Evolutionary conservation across 2,113 vertebrate genomes (phyloP).

Genomic region (Nycticorax nycticorax): DNA sequence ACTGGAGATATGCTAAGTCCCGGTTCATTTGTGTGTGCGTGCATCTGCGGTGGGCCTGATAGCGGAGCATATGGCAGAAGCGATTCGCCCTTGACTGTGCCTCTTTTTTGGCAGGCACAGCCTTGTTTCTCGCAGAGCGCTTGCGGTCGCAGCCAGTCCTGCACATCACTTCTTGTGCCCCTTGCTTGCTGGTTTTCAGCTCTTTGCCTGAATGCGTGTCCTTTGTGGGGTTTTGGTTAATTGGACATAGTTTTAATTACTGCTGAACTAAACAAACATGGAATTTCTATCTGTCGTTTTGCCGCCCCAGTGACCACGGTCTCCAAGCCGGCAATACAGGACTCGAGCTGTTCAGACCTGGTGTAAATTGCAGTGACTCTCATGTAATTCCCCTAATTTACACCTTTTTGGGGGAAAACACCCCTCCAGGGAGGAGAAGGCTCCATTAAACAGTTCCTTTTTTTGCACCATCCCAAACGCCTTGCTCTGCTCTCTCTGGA

Average conservation of each 20-base stretch:
- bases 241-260: constrained; percentile 42
- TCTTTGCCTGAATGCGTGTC: not conserved
- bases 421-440: not conserved
- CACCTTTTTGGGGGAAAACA: not conserved
- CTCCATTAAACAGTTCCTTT: not conserved
- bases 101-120: constrained; percentile 36
- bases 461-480: not conserved
- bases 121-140: not conserved
- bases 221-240: constrained; percentile 45
- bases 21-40: not conserved
- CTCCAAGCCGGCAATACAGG: not conserved
- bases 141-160: not conserved
- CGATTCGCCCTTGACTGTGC: not conserved
- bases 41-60: not conserved
- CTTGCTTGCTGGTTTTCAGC: not conserved
- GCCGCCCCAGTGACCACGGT: rapidly evolving
- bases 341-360: not conserved
- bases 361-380: not conserved
- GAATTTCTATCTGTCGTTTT: not conserved
- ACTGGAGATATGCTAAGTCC: not conserved
- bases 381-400: not conserved
- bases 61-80: constrained; percentile 44
- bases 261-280: not conserved
- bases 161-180: not conserved
- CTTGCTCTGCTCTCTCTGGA: not conserved